Conservation (phyloP, 92 coral and sea anemone genomes). For the Umimayanthus kanabou region DNA sequence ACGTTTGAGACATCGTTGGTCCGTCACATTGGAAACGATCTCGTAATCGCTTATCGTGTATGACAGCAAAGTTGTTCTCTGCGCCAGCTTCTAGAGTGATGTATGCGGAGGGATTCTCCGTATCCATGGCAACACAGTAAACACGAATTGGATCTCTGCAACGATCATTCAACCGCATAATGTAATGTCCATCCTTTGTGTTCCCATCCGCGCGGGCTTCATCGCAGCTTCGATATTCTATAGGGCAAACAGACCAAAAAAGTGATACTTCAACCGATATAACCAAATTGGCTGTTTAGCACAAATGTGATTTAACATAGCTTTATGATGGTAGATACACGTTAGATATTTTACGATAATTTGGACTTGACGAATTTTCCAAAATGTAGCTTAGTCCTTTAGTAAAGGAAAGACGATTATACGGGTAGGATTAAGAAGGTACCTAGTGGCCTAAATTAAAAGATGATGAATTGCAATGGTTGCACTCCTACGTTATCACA, state of each 20-base stretch:
- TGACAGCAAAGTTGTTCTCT: slow-evolving; percentile 80
- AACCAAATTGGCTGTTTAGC: too few relatives aligned
- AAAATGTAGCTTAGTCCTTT: too few relatives aligned
- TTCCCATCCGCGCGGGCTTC: slow-evolving; percentile 81
- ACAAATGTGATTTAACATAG: neutral
- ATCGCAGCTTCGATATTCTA: slow-evolving; percentile 80
- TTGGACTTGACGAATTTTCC: too few relatives aligned
- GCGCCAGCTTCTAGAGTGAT: slow-evolving; percentile 81
- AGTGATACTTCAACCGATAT: neutral
- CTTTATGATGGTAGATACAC: too few relatives aligned
- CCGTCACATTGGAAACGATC: slow-evolving; percentile 93
- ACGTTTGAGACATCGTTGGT: slow-evolving; percentile 57
- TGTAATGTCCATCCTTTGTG: slow-evolving; percentile 84
- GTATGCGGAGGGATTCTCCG: slow-evolving; percentile 71
- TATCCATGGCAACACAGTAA: slow-evolving; percentile 79
- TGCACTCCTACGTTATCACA: too few relatives aligned
- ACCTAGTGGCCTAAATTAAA: too few relatives aligned
- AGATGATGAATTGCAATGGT: too few relatives aligned
- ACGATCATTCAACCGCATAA: slow-evolving; percentile 69
- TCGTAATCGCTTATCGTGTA: slow-evolving; percentile 74
- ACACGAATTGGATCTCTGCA: slow-evolving; percentile 85
- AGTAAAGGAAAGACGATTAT: too few relatives aligned
- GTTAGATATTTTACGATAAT: too few relatives aligned
- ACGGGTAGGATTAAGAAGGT: too few relatives aligned
- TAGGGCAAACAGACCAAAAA: neutral